Evolutionary conservation across 2,113 vertebrate genomes (phyloP), one percentile per base, ranked within the genome.

Genomic region (Regulus satrapa): DNA sequence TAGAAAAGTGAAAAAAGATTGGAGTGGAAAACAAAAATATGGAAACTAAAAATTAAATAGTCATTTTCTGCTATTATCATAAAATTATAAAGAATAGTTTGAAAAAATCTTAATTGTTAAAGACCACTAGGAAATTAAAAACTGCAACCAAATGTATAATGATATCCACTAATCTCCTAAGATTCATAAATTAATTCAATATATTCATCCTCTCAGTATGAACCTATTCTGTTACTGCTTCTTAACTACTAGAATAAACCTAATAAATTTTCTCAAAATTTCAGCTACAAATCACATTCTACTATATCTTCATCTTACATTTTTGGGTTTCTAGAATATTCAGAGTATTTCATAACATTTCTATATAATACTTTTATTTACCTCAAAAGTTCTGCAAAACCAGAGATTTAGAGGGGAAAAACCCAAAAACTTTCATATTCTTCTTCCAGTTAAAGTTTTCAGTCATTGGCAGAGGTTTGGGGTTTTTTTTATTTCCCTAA

Each of bases 131-230:
- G 61, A 93, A 88, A 89, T 54, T 38, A 94, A 95, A 95, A 89
- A 94, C 51, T 85, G 58, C 43, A 69, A 81, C 21, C 38, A 91
- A 58, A 25, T 80, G 23, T 72, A 41, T 76, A 76, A 74, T 79
- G 36, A 66, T 62, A 91, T 26, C 36, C 68, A 43, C 49, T 90
- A 67, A 86, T 86, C 40, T 89, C 38, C 75, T 85, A 82, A 90
- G 46, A 90, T 38, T 90, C 63, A 83, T 92, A 92, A 90, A 92
- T 88, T 89, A 90, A 91, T 87, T 91, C 69, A 93, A 55, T 54
- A 69, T 1, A 3, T 75, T 91, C 20, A 68, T 75, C 14, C 20
- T 89, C 80, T 91, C 87, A 95, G 66, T 94, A 82, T 66, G 74
- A 94, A 85, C 49, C 54, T 88, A 80, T 82, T 64, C 34, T 69